Evolutionary conservation across 2,888 invertebrate species (phyloP), one percentile per base, ranked within the genome.

Genomic region (Lepeophtheirus nordmannii): DNA sequence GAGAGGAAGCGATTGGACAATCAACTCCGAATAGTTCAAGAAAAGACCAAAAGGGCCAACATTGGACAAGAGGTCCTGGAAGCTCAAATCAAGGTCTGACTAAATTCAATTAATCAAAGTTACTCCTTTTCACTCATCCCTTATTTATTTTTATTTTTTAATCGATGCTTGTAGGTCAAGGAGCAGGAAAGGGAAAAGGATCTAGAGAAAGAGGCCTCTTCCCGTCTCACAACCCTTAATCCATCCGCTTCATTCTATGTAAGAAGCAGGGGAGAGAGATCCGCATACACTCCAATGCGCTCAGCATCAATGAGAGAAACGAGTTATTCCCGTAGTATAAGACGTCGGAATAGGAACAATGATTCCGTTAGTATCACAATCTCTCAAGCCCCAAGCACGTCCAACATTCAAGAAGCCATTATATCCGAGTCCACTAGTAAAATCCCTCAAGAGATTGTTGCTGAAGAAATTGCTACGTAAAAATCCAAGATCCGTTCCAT

Each of bases 1-100:
- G 87, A 87, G 72, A 81, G 85, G 60, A 79, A 80, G 70, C 78
- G 80, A 67, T 76, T 88, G 68, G 87, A 88, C 71, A 79, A 81
- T 1, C 85, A 87, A 75, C 76, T 87, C 39, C 81, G 80, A 71
- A 77, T 81, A 64, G 85, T 86, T 0, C 80, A 83, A 68, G 80
- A 82, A 72, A 86, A 85, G 75, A 85, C 85, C 64, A 79, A 80
- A 17, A 78, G 79, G 71, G 83, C 85, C 39, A 86, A 86, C 74
- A 80, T 82, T 68, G 79, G 79, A 58, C 80, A 82, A 72, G 80
- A 82, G 71, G 73, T 81, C 57, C 71, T 83, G 58, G 82, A 83
- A 72, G 78, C 80, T 1, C 76, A 80, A 71, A 74, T 82, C 61
- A 77, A 78, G 69, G 78, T 79, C 68, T 72, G 69, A 11, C 62